Base-by-base conservation (phyloP, 37 sponge, comb jelly and placozoan species). In the Chondrilla cf. caribensis region DNA sequence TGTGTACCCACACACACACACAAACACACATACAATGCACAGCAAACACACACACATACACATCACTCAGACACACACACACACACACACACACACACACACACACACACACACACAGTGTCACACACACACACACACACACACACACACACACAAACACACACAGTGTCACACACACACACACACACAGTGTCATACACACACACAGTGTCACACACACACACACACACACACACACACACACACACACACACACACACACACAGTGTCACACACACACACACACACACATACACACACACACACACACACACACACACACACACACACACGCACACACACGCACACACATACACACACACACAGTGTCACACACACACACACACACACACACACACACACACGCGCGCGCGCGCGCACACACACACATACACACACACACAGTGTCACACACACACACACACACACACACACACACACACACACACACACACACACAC, bases 231-330 rank as follows among this genome's bases (percentile, higher is more conserved):
- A 67, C 68, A 67, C 68, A 67, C 68, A 67, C 68, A 29, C 68
- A 29, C 32, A 67, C 68, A 31, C 68, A 67, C 68, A 29, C 68
- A 67, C 68, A 67, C 80, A 79, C 37, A 31, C 37, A 58, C 35
- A 25, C 59, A 55, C 59, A 77, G 19, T 24, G 33, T 70, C 83
- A 67, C 64, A 58, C 72, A 68, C 67, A 85, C 70, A 65, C 73
- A 44, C 57, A 47, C 38, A 33, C 70, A 65, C 54, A 25, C 71
- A 47, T 70, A 37, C 41, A 19, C 38, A 57, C 54, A 5, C 36
- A 81, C 73, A 47, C 40, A 47, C 73, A 54, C 73, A 82, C 73
- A 43, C 31, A 83, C 58, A n/a, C 60, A 81, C 33, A 57, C 40
- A 58, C 33, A 58, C 64, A 86, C 51, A 42, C 54, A 37, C 58